Percentiles rank a stretch among this genome's conserved stretches.
Evolutionary conservation across 2,888 invertebrate species (phyloP).

Genomic region (Drosophila dives): DNA sequence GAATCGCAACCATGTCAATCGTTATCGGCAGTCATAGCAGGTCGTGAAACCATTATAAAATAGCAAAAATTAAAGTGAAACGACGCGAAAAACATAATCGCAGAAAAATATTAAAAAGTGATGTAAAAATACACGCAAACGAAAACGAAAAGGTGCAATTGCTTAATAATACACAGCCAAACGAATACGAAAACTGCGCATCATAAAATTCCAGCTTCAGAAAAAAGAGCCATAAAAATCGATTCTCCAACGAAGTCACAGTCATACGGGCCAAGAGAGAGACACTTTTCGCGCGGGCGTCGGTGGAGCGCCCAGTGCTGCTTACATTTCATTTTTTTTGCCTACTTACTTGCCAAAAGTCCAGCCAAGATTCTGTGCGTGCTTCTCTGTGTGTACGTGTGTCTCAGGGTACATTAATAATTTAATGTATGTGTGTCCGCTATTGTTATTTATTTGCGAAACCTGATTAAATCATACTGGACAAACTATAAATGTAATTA

Average conservation of each 20-base stretch:
- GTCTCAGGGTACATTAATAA: slow-evolving; percentile 5
- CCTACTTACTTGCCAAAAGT: slow-evolving; percentile 59
- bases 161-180: slow-evolving; percentile 17
- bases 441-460: slow-evolving; percentile 47
- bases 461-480: slow-evolving; percentile 39
- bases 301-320: slow-evolving; percentile 57
- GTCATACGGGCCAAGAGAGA: slow-evolving; percentile 47
- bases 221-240: slow-evolving; percentile 80
- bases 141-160: slow-evolving; percentile 51
- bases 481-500: slow-evolving; percentile 63
- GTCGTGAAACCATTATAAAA: slow-evolving; percentile 72
- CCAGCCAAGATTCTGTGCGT: slow-evolving; percentile 25
- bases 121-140: slow-evolving; percentile 46
- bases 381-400: slow-evolving; percentile 14
- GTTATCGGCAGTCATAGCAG: slow-evolving; percentile 61
- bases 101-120: slow-evolving; percentile 31
- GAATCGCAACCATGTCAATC: slow-evolving; percentile 27
- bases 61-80: slow-evolving; percentile 70
- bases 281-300: slow-evolving; percentile 74
- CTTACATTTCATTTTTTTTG: slow-evolving; percentile 42
- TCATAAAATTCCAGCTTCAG: slow-evolving; percentile 42
- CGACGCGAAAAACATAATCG: slow-evolving; percentile 55
- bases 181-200: slow-evolving; percentile 31
- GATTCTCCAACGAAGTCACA: slow-evolving; percentile 80
- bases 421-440: slow-evolving; percentile 13